Evolutionary conservation across 2,797 vertebrate species (phyloP).

Genomic region (Rousettus madagascariensis): DNA sequence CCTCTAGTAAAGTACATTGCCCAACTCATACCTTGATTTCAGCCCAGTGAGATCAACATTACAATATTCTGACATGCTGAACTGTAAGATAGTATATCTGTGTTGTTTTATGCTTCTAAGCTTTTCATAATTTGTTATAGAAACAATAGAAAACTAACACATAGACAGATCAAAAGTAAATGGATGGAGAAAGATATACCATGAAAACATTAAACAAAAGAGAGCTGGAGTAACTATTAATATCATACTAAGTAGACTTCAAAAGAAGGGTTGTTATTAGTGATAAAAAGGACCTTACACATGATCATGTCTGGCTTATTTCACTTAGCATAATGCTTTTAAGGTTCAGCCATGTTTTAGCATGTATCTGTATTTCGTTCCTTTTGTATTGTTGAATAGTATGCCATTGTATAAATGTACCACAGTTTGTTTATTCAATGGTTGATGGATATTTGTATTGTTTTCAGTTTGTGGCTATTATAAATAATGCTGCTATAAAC

Average conservation of each 20-base stretch:
- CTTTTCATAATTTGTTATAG: neutral
- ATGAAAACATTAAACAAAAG: neutral
- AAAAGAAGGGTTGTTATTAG: neutral
- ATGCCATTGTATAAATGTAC: neutral
- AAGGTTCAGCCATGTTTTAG: neutral
- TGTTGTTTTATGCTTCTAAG: neutral
- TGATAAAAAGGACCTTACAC: neutral
- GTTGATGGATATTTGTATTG: neutral
- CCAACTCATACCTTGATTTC: neutral
- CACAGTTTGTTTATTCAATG: neutral
- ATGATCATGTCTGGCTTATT: neutral
- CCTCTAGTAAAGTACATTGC: too few species aligned
- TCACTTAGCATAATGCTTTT: neutral
- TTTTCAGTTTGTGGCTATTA: neutral
- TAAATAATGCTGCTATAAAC: neutral
- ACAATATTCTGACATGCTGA: neutral
- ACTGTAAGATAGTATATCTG: neutral
- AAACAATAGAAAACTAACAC: neutral
- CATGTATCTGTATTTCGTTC: neutral
- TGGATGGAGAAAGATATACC: neutral
- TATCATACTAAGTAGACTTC: neutral
- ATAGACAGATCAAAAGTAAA: neutral
- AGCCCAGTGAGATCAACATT: neutral
- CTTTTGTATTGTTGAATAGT: neutral
- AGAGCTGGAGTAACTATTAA: neutral